Conservation (phyloP, 2,888 invertebrate species). For the Onthophagus sagittarius region DNA sequence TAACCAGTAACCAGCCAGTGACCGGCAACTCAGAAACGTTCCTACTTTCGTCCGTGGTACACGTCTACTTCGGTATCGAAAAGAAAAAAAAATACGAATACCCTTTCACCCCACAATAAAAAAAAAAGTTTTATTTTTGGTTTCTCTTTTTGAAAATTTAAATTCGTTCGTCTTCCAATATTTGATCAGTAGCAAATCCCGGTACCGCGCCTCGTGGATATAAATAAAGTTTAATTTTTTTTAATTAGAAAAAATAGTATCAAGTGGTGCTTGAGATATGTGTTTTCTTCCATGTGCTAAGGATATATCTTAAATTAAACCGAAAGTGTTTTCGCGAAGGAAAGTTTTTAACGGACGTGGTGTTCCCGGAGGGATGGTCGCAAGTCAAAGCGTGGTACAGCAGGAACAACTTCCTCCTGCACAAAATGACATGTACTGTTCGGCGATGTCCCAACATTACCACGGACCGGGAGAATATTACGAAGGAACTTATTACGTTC, state of each 20-base stretch:
- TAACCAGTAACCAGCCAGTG: not conserved
- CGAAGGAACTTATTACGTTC: constrained; percentile 53
- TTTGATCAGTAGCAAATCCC: not conserved
- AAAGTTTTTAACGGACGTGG: constrained; percentile 27
- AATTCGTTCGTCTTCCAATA: no score
- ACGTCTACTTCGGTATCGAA: not conserved
- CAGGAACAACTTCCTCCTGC: constrained; percentile 37
- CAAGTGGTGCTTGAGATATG: not conserved
- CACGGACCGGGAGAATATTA: constrained; percentile 53
- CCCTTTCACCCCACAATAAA: not conserved
- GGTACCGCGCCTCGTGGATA: not conserved
- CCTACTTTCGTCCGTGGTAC: not conserved
- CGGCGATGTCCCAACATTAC: constrained; percentile 48
- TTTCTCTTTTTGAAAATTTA: no score
- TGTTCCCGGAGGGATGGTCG: constrained; percentile 44
- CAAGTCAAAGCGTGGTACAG: constrained; percentile 46
- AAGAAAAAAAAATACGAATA: not conserved
- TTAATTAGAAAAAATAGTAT: not conserved
- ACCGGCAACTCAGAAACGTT: constrained; percentile 2
- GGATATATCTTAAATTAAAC: constrained; percentile 9
- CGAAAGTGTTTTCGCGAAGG: constrained; percentile 39
- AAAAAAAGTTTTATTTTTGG: not conserved
- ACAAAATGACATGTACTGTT: constrained; percentile 49
- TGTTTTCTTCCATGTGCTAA: not conserved
- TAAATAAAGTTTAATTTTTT: not conserved